Conservation (phyloP, 2,113 vertebrate species). For the Erythrocercus mccallii region DNA sequence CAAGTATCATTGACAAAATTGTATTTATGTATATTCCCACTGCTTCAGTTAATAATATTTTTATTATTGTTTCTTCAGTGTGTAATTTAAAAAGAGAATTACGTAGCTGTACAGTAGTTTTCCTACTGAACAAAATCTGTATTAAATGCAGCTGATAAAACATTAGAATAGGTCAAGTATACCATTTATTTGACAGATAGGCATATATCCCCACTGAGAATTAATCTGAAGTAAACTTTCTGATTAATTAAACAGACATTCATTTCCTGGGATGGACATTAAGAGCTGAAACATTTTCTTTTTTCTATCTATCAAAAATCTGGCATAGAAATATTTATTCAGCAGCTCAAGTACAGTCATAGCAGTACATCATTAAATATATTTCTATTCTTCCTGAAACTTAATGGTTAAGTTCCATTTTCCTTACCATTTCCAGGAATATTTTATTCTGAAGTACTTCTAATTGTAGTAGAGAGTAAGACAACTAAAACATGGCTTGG, state of each 20-base stretch:
- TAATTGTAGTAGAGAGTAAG: not conserved
- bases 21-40: not conserved
- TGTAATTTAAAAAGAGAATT: slow-evolving; percentile 51
- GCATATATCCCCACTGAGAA: slow-evolving; percentile 52
- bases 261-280: slow-evolving; percentile 60
- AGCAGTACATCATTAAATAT: not conserved
- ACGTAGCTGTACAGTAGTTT: slow-evolving; percentile 72
- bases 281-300: slow-evolving; percentile 1
- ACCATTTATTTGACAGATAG: slow-evolving; percentile 74
- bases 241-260: slow-evolving; percentile 74
- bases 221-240: slow-evolving; percentile 74
- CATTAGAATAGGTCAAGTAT: slow-evolving; percentile 66
- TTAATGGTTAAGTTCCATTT: not conserved
- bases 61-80: slow-evolving; percentile 34
- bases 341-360: not conserved
- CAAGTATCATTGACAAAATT: not conserved
- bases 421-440: not conserved
- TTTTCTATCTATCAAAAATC: not conserved
- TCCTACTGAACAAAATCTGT: slow-evolving; percentile 55
- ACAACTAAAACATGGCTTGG: not conserved
- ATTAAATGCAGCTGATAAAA: slow-evolving; percentile 72
- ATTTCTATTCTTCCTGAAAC: not conserved
- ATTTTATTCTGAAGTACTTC: not conserved
- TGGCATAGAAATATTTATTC: slow-evolving; percentile 62
- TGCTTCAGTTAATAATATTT: slow-evolving; percentile 38